phyloP scores from a whole-genome alignment of 1,140 invertebrate species.

The Euborellia annulipes region DNA sequence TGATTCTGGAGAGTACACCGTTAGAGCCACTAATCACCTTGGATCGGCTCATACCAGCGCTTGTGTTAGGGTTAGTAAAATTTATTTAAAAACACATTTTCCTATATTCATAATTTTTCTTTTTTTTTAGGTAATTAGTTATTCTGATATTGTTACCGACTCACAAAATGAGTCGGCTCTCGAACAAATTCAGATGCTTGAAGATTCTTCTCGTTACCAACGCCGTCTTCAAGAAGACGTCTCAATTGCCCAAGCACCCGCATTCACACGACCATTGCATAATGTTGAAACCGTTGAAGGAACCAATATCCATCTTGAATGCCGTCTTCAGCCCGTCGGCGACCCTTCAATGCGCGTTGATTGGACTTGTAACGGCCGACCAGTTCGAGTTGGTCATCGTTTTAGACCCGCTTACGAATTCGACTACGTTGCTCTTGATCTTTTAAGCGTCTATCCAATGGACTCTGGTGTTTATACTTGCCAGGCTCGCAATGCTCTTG shows the following conservation, averaged over 20 bases:
- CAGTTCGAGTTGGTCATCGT: slow-evolving; percentile 69
- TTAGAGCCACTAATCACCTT: slow-evolving; percentile 78
- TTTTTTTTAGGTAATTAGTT: slow-evolving; percentile 40
- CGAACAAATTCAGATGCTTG: slow-evolving; percentile 87
- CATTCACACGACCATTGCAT: slow-evolving; percentile 73
- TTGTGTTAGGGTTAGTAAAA: slow-evolving; percentile 59
- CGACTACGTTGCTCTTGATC: slow-evolving; percentile 90
- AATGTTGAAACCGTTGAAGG: slow-evolving; percentile 85
- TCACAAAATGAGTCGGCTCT: slow-evolving; percentile 89
- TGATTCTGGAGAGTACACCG: slow-evolving; percentile 89
- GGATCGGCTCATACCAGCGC: slow-evolving; percentile 83
- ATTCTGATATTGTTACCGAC: slow-evolving; percentile 78
- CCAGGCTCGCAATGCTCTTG: slow-evolving; percentile 76
- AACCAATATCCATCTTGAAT: slow-evolving; percentile 85
- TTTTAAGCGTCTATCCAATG: slow-evolving; percentile 88
- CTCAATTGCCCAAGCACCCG: slow-evolving; percentile 62
- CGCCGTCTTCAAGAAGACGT: slow-evolving; percentile 58
- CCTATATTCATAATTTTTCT: neutral
- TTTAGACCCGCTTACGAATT: slow-evolving; percentile 95
- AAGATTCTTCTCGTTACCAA: slow-evolving; percentile 62
- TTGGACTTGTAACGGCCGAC: slow-evolving; percentile 90
- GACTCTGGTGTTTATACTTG: slow-evolving; percentile 94
- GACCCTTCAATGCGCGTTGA: slow-evolving; percentile 91
- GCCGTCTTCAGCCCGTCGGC: slow-evolving; percentile 80
- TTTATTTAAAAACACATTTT: too few relatives aligned